Percentiles rank a stretch among this genome's conserved stretches.
Conservation (phyloP, 2,113 vertebrate species). For the Thermophis baileyi region DNA sequence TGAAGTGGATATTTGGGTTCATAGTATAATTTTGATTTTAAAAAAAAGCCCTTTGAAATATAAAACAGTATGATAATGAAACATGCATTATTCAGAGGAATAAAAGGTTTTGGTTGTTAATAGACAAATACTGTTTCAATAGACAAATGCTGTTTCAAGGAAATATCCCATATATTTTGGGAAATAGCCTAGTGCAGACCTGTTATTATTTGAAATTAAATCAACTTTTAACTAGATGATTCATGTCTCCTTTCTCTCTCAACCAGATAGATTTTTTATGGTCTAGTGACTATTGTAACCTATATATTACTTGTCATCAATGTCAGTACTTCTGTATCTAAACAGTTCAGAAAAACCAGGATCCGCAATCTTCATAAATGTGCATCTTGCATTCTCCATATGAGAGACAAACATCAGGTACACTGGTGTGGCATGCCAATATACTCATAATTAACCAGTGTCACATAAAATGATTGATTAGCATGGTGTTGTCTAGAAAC, state of each 20-base stretch:
- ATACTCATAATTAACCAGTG: background rate
- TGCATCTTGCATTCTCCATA: slow-evolving; percentile 39
- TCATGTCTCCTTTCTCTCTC: slow-evolving; percentile 24
- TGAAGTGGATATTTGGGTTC: background rate
- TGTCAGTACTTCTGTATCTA: slow-evolving; percentile 50
- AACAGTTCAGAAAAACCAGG: slow-evolving; percentile 49
- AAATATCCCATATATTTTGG: background rate
- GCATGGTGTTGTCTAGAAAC: slow-evolving; percentile 7
- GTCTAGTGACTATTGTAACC: background rate
- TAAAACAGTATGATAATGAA: background rate
- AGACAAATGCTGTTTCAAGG: background rate
- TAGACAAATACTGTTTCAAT: background rate
- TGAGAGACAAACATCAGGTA: slow-evolving; percentile 55
- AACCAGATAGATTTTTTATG: slow-evolving; percentile 24
- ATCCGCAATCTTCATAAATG: slow-evolving; percentile 35
- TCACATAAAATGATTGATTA: slow-evolving; percentile 12
- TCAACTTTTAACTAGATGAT: background rate
- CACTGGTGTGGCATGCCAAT: background rate
- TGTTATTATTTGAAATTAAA: background rate
- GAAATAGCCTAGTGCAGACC: background rate
- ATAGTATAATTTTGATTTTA: background rate
- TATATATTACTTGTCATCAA: slow-evolving; percentile 35
- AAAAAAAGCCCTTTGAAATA: background rate
- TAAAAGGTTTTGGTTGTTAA: background rate
- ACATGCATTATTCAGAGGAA: slow-evolving; percentile 6